Evolutionary conservation across 1,140 invertebrate species (phyloP).

Genomic region (Carcinoscorpius rotundicauda): DNA sequence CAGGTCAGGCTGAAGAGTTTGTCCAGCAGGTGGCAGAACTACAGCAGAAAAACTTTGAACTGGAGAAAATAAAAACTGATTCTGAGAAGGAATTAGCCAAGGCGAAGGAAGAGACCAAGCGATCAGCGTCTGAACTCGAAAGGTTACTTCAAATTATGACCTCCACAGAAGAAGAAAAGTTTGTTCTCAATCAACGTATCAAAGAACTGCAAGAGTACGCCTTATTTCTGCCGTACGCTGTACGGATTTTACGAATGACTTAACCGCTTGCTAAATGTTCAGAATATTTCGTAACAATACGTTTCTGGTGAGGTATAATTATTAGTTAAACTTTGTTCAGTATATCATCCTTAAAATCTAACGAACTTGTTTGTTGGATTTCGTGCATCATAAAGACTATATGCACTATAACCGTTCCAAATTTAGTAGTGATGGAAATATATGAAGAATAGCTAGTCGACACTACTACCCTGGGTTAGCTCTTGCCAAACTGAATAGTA

Average conservation of each 20-base stretch:
- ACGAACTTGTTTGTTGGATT: too few species aligned
- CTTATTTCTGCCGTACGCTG: background rate
- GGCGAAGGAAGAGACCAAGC: conserved; percentile 12
- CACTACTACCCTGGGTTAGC: too few species aligned
- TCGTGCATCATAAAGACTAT: too few species aligned
- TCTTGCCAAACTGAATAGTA: too few species aligned
- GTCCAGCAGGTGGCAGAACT: conserved; percentile 43
- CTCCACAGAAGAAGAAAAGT: conserved; percentile 92
- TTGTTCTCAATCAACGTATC: conserved; percentile 86
- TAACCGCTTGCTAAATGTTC: background rate
- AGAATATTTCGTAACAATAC: background rate
- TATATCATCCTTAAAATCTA: too few species aligned
- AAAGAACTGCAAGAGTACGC: conserved; percentile 83
- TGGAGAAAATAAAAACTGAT: conserved; percentile 45
- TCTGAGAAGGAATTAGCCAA: conserved; percentile 4
- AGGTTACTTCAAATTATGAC: conserved; percentile 78
- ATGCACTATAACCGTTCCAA: too few species aligned
- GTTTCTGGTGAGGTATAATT: too few species aligned
- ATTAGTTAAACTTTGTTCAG: too few species aligned
- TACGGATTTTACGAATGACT: background rate
- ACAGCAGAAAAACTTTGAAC: conserved; percentile 42
- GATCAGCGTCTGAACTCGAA: conserved; percentile 47
- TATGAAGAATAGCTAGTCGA: too few species aligned
- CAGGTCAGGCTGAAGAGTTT: too few species aligned
- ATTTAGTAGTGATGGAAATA: too few species aligned